Evolutionary conservation across 2,797 vertebrate genomes (phyloP).

Genomic region (Molothrus ater): DNA sequence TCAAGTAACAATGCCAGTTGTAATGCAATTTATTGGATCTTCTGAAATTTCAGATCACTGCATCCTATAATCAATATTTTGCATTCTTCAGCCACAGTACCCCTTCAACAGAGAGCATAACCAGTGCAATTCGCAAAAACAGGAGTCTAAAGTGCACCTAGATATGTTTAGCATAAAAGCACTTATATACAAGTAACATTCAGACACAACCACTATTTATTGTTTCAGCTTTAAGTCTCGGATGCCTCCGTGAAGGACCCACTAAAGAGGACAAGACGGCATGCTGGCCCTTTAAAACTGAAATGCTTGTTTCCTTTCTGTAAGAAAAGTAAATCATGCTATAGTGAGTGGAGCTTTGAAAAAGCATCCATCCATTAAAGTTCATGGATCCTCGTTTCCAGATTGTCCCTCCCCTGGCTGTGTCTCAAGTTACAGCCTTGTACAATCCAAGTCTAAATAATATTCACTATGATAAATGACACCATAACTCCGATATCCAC

Average conservation of each 20-base stretch:
- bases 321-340: conserved; percentile 80
- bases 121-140: not conserved
- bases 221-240: conserved; percentile 11
- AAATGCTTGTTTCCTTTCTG: conserved; percentile 73
- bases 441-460: conserved; percentile 98
- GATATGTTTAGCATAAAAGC: conserved; percentile 21
- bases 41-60: conserved; percentile 48
- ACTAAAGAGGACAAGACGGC: conserved; percentile 35
- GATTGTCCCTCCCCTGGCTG: conserved; percentile 85
- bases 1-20: not conserved
- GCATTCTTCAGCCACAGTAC: not conserved
- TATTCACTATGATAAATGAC: conserved; percentile 97
- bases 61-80: conserved; percentile 49
- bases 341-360: conserved; percentile 82
- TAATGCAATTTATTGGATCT: conserved; percentile 33
- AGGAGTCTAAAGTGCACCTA: conserved; percentile 2
- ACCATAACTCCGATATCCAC: conserved; percentile 97
- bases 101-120: conserved; percentile 17
- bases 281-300: conserved; percentile 78
- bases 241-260: not conserved
- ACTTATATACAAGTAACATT: not conserved
- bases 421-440: conserved; percentile 92
- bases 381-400: conserved; percentile 85
- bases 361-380: conserved; percentile 88
- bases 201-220: conserved; percentile 32